Conservation (phyloP, 2,888 invertebrate genomes). For the Epirrhoe tristata region DNA sequence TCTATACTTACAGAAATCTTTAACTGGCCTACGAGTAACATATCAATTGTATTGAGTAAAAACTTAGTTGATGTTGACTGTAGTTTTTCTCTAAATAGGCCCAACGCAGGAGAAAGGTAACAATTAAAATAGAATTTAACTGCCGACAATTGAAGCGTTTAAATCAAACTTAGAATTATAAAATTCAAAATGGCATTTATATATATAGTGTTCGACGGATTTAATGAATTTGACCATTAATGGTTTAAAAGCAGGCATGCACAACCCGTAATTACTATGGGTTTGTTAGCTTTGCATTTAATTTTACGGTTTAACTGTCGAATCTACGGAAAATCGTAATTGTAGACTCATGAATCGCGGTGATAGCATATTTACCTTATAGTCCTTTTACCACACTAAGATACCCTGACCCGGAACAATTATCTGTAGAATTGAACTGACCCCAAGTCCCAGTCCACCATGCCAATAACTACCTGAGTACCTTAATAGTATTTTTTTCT, state of each 20-base stretch:
- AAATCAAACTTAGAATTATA: constrained; percentile 22
- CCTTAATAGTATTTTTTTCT: no score
- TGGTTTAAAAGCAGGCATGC: constrained; percentile 20
- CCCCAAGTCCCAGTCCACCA: no score
- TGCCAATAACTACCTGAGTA: no score
- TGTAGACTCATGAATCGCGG: no score
- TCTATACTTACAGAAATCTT: no score
- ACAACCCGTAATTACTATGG: constrained; percentile 10
- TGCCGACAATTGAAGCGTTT: constrained; percentile 31
- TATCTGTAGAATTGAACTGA: no score
- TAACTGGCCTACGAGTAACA: no score
- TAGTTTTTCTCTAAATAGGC: constrained; percentile 20
- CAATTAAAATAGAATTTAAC: constrained; percentile 25
- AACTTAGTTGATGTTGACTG: neutral
- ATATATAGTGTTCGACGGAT: constrained; percentile 13
- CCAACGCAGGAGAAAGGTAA: constrained; percentile 25
- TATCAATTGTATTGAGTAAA: neutral
- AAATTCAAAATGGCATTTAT: constrained; percentile 26
- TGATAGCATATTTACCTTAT: no score
- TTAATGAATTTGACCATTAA: constrained; percentile 35
- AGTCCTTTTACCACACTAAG: no score
- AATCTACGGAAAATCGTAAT: neutral
- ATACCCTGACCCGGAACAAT: no score
- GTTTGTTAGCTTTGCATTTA: constrained; percentile 12
- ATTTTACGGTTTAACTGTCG: constrained; percentile 11